These are phyloP conservation scores for Microplitis mediator DNA, from an alignment of 1,140 invertebrate species.

Conservation along the genomic window DNA sequence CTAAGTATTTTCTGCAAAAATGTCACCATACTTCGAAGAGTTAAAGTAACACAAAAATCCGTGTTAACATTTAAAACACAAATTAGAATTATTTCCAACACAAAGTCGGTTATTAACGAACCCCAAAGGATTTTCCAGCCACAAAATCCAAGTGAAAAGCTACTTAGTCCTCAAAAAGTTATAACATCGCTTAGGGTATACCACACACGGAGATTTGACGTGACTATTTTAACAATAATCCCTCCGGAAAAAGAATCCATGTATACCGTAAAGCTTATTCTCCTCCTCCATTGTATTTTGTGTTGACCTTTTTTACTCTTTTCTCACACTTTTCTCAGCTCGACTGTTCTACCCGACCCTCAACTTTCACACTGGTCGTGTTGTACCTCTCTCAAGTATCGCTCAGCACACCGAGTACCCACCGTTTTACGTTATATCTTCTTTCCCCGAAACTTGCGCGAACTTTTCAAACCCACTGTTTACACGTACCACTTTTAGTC, in stretches of 20 bases:
- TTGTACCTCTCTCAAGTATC: slow-evolving; percentile 11
- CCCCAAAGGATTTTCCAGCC: background rate
- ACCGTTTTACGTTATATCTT: slow-evolving; percentile 13
- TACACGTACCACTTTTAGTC: slow-evolving; percentile 25
- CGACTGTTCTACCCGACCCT: background rate
- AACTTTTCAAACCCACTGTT: slow-evolving; percentile 26
- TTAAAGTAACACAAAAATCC: too few species aligned
- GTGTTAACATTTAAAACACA: too few species aligned
- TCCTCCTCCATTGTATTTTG: background rate
- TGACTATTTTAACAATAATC: slow-evolving; percentile 2
- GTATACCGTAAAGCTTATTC: background rate
- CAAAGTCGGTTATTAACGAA: too few species aligned
- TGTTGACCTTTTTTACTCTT: background rate
- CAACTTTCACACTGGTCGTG: background rate
- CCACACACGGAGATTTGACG: background rate
- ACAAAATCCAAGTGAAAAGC: background rate
- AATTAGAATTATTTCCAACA: too few species aligned
- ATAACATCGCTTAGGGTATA: background rate
- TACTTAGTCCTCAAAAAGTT: background rate
- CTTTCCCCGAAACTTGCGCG: background rate
- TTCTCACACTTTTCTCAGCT: background rate
- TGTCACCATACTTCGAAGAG: too few species aligned
- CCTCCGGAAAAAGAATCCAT: background rate
- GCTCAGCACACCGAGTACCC: background rate
- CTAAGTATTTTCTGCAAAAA: too few species aligned